Percentiles rank a stretch among this genome's conserved stretches.
phyloP scores from a whole-genome alignment of 2,113 vertebrate species.

The Platichthys flesus region DNA sequence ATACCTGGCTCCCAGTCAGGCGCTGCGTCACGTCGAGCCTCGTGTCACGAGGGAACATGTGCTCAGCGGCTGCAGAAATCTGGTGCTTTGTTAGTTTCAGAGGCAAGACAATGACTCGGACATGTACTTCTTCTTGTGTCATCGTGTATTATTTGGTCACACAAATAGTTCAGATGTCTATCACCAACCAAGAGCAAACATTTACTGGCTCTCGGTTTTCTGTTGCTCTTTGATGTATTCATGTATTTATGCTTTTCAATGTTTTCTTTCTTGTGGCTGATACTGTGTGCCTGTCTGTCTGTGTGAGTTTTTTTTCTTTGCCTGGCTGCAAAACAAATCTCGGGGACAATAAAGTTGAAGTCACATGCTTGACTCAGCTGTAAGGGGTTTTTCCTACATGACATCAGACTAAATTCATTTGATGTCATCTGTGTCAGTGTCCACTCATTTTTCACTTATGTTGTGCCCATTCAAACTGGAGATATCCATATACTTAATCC shows the following conservation, averaged over 20 bases:
- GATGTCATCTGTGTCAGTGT: not conserved
- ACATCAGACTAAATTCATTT: not conserved
- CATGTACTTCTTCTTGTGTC: not conserved
- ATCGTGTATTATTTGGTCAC: slow-evolving; percentile 22
- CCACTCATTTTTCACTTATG: not conserved
- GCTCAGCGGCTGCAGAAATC: not conserved
- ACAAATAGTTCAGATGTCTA: not conserved
- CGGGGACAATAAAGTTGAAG: no score
- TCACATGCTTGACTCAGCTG: not conserved
- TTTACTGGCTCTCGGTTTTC: no score
- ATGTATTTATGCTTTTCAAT: no score
- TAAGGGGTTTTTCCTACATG: not conserved
- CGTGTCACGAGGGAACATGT: not conserved
- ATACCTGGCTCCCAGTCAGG: slow-evolving; percentile 30
- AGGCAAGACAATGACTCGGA: no score
- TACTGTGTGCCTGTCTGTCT: no score
- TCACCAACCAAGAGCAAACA: not conserved
- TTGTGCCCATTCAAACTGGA: not conserved
- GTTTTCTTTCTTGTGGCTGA: no score
- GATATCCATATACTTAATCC: not conserved
- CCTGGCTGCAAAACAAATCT: no score
- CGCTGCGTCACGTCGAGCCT: not conserved
- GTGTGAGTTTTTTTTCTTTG: no score
- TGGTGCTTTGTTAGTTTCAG: no score
- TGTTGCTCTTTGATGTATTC: no score